Conservation (phyloP, 1,140 invertebrate species). For the Pseudomyrmex sp. region DNA sequence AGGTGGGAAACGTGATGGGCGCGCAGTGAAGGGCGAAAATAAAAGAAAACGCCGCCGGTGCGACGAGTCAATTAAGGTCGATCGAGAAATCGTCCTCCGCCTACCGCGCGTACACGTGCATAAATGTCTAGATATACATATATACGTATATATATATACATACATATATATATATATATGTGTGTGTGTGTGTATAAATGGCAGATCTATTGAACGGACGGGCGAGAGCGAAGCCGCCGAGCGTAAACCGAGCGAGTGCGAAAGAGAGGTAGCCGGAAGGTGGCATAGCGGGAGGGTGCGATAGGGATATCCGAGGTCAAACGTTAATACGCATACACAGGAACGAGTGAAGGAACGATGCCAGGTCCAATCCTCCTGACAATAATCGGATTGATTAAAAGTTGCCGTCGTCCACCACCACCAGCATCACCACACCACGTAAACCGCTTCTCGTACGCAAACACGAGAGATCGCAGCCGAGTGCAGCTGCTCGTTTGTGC, state of each 20-base stretch:
- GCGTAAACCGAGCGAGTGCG: slow-evolving; percentile 39
- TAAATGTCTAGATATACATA: slow-evolving; percentile 17
- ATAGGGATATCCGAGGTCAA: slow-evolving; percentile 55
- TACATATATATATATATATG: neutral
- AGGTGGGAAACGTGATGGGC: slow-evolving; percentile 50
- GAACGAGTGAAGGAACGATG: slow-evolving; percentile 66
- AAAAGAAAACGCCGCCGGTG: slow-evolving; percentile 59
- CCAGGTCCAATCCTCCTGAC: slow-evolving; percentile 71
- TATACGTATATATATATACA: neutral
- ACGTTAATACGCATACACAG: slow-evolving; percentile 66
- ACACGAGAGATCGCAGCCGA: neutral
- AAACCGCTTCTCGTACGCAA: slow-evolving; percentile 21
- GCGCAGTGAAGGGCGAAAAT: slow-evolving; percentile 49
- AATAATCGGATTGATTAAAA: slow-evolving; percentile 79
- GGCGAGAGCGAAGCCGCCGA: slow-evolving; percentile 9
- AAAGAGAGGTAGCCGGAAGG: slow-evolving; percentile 28
- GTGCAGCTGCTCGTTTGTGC: slow-evolving; percentile 2
- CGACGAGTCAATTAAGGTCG: slow-evolving; percentile 74
- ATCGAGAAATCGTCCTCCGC: slow-evolving; percentile 68
- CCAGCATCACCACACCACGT: neutral
- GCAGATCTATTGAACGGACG: slow-evolving; percentile 48
- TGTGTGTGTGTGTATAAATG: neutral
- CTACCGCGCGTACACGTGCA: slow-evolving; percentile 30
- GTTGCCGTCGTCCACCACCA: slow-evolving; percentile 65
- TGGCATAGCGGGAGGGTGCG: slow-evolving; percentile 4